These are phyloP conservation scores for Invenusta paracnida DNA, from an alignment of 2,888 invertebrate species.

Conservation along the genomic window DNA sequence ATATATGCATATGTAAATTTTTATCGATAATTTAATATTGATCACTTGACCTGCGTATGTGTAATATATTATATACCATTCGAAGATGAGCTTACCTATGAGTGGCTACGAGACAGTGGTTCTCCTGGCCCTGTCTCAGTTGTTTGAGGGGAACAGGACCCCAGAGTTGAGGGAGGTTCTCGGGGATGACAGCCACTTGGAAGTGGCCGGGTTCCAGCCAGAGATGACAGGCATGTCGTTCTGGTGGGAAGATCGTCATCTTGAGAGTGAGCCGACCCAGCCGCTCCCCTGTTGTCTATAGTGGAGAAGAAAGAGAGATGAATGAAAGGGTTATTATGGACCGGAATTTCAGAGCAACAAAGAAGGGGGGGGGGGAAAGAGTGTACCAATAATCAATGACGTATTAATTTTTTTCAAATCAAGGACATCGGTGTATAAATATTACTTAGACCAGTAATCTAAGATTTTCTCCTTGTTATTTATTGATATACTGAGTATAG, in stretches of 20 bases:
- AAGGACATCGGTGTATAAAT: not conserved
- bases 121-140: conserved; percentile 53
- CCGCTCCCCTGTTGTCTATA: not conserved
- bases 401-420: not conserved
- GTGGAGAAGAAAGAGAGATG: too few species aligned
- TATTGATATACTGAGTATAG: too few species aligned
- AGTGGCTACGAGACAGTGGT: conserved; percentile 56
- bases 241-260: conserved; percentile 42
- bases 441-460: too few species aligned
- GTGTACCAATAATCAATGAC: not conserved
- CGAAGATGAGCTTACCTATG: conserved; percentile 54
- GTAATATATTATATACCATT: too few species aligned
- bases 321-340: too few species aligned
- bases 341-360: too few species aligned
- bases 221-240: conserved; percentile 50
- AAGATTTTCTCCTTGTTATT: too few species aligned
- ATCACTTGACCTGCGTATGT: too few species aligned
- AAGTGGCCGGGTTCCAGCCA: conserved; percentile 55
- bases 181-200: conserved; percentile 59
- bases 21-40: too few species aligned
- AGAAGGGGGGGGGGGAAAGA: too few species aligned
- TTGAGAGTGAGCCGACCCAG: not conserved
- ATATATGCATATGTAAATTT: too few species aligned
- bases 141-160: conserved; percentile 56
- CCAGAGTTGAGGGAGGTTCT: conserved; percentile 55